Percentiles rank a stretch among this genome's conserved stretches.
phyloP scores from a whole-genome alignment of 2,888 invertebrate species.

The Venusia cambrica region DNA sequence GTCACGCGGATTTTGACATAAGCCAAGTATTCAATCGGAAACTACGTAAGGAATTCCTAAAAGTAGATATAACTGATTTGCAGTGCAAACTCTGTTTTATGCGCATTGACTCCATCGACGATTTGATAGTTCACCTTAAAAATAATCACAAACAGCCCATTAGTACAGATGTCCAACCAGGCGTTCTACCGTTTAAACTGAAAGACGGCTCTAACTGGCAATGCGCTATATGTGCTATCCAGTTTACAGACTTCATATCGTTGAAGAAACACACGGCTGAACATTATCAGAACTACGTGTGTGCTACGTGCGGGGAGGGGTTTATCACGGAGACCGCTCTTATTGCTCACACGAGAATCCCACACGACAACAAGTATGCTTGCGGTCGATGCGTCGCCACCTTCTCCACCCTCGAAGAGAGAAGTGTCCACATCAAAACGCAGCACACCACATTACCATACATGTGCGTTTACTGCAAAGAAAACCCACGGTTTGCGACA shows the following conservation, averaged over 20 bases:
- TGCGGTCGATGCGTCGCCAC: slow-evolving; percentile 71
- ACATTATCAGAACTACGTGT: slow-evolving; percentile 71
- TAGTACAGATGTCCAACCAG: slow-evolving; percentile 65
- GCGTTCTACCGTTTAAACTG: slow-evolving; percentile 67
- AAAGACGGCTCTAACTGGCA: slow-evolving; percentile 67
- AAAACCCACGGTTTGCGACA: slow-evolving; percentile 68
- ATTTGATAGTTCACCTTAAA: slow-evolving; percentile 61
- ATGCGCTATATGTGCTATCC: slow-evolving; percentile 66
- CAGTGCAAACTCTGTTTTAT: slow-evolving; percentile 70
- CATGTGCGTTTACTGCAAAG: slow-evolving; percentile 70
- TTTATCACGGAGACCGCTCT: slow-evolving; percentile 69
- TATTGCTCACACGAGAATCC: slow-evolving; percentile 62
- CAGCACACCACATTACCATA: slow-evolving; percentile 67
- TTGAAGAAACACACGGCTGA: slow-evolving; percentile 67
- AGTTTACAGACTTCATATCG: slow-evolving; percentile 64
- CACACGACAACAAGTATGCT: slow-evolving; percentile 67
- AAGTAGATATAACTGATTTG: slow-evolving; percentile 68
- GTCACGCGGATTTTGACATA: slow-evolving; percentile 66
- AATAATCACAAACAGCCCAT: slow-evolving; percentile 71
- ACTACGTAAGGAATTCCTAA: slow-evolving; percentile 65
- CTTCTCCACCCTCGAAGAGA: slow-evolving; percentile 63
- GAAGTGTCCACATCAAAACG: slow-evolving; percentile 64
- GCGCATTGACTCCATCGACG: slow-evolving; percentile 60
- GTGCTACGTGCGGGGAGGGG: slow-evolving; percentile 72
- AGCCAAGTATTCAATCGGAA: slow-evolving; percentile 67